These are phyloP conservation scores for Crenuchus spilurus DNA, from an alignment of 2,797 vertebrate species.

Conservation along the genomic window DNA sequence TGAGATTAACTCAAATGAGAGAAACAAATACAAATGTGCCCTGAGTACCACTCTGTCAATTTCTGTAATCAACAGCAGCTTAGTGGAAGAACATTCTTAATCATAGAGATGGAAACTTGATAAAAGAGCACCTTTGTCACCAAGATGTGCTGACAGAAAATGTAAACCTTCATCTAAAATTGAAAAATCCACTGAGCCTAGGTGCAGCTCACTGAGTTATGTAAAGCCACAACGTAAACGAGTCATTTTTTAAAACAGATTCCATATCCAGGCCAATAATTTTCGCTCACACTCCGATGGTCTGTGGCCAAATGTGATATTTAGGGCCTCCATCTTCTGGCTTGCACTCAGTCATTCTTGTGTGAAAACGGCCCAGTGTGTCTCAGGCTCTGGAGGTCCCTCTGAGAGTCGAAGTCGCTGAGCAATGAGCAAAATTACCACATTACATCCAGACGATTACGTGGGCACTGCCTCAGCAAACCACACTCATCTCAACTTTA, in stretches of 20 bases:
- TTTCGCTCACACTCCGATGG: slow-evolving; percentile 27
- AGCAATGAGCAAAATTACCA: slow-evolving; percentile 77
- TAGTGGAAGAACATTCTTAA: background rate
- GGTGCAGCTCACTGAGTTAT: background rate
- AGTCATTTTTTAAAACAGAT: slow-evolving; percentile 28
- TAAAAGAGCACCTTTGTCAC: background rate
- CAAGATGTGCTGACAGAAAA: background rate
- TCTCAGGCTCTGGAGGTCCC: slow-evolving; percentile 11
- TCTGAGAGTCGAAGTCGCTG: slow-evolving; percentile 65
- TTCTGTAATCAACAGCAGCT: background rate
- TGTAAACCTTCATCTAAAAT: background rate
- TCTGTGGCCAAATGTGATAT: slow-evolving; percentile 40
- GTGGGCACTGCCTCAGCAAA: slow-evolving; percentile 75
- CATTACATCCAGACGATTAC: slow-evolving; percentile 81
- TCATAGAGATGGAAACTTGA: background rate
- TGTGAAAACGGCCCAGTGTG: slow-evolving; percentile 16
- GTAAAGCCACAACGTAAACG: background rate
- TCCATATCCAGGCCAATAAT: slow-evolving; percentile 4
- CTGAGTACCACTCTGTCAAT: background rate
- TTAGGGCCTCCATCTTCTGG: slow-evolving; percentile 22
- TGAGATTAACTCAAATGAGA: background rate
- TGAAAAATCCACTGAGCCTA: background rate
- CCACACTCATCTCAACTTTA: slow-evolving; percentile 78
- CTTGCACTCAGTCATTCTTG: slow-evolving; percentile 14
- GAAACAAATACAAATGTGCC: background rate